Conservation (phyloP, 2,888 invertebrate genomes). For the Acleris emargana region DNA sequence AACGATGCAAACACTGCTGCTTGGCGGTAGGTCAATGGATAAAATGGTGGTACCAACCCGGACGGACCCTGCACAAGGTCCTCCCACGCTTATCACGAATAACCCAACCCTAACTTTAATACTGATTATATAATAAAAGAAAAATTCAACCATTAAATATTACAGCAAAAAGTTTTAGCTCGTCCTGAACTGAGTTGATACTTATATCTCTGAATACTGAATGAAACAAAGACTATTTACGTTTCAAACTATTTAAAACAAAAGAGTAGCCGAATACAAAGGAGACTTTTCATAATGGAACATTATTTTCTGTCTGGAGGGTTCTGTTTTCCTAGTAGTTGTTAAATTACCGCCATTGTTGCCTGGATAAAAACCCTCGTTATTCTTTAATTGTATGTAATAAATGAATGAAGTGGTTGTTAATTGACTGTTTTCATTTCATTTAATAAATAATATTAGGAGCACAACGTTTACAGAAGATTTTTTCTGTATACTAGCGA, state of each 20-base stretch:
- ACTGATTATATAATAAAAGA: no score
- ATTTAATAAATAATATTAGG: no score
- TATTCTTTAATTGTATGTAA: background rate
- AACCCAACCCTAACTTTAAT: no score
- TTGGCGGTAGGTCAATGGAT: no score
- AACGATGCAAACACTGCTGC: no score
- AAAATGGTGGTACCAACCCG: no score
- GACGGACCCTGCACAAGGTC: no score
- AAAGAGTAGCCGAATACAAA: conserved; percentile 26
- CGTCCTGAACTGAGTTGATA: conserved; percentile 42
- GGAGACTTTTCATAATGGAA: conserved; percentile 27
- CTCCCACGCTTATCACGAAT: no score
- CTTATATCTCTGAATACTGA: conserved; percentile 36
- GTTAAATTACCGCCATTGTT: conserved; percentile 21
- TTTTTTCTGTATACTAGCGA: no score
- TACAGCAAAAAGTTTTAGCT: conserved; percentile 41
- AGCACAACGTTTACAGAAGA: no score
- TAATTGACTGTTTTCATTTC: no score
- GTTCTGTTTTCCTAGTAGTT: conserved; percentile 24
- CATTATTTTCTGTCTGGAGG: conserved; percentile 31
- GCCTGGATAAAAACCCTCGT: background rate
- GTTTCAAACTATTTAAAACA: conserved; percentile 34
- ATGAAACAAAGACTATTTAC: conserved; percentile 28
- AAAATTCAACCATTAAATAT: background rate
- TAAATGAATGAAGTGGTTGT: no score